Evolutionary conservation across 1,140 invertebrate species (phyloP).

Genomic region (Goniozus legneri): DNA sequence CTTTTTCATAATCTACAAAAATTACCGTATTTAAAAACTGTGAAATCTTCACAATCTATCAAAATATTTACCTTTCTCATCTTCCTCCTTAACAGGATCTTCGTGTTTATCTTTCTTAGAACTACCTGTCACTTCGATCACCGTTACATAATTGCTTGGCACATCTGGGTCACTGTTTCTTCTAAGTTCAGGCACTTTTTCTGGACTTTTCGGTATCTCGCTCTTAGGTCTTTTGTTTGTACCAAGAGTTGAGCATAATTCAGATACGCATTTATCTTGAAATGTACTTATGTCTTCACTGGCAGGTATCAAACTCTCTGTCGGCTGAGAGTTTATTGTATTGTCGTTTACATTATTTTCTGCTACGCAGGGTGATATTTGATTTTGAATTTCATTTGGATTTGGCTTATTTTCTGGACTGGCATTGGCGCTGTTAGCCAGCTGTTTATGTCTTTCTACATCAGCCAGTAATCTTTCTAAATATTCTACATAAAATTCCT

Average conservation of each 20-base stretch:
- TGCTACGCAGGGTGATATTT: slow-evolving; percentile 21
- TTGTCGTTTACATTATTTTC: slow-evolving; percentile 32
- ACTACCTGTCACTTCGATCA: slow-evolving; percentile 76
- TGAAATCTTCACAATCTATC: not conserved
- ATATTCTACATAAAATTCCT: slow-evolving; percentile 87
- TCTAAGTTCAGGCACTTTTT: slow-evolving; percentile 46
- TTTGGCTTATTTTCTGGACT: slow-evolving; percentile 19
- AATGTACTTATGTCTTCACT: slow-evolving; percentile 48
- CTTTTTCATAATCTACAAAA: slow-evolving; percentile 42
- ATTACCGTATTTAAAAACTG: slow-evolving; percentile 1
- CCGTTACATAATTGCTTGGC: slow-evolving; percentile 79
- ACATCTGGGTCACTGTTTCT: slow-evolving; percentile 53
- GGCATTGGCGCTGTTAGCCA: slow-evolving; percentile 31
- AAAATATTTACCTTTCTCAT: slow-evolving; percentile 39
- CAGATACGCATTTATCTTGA: slow-evolving; percentile 50
- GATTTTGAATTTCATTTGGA: slow-evolving; percentile 25
- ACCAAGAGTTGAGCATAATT: slow-evolving; percentile 47
- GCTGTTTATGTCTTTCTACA: slow-evolving; percentile 69
- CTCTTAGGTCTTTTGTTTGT: slow-evolving; percentile 46
- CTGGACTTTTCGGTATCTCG: slow-evolving; percentile 48
- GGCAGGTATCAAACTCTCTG: slow-evolving; percentile 29
- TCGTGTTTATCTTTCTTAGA: slow-evolving; percentile 49
- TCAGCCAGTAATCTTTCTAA: slow-evolving; percentile 77
- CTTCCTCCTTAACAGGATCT: slow-evolving; percentile 42
- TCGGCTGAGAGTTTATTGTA: slow-evolving; percentile 18